phyloP scores from a whole-genome alignment of 1,140 invertebrate species.

The Papilio polytes region DNA sequence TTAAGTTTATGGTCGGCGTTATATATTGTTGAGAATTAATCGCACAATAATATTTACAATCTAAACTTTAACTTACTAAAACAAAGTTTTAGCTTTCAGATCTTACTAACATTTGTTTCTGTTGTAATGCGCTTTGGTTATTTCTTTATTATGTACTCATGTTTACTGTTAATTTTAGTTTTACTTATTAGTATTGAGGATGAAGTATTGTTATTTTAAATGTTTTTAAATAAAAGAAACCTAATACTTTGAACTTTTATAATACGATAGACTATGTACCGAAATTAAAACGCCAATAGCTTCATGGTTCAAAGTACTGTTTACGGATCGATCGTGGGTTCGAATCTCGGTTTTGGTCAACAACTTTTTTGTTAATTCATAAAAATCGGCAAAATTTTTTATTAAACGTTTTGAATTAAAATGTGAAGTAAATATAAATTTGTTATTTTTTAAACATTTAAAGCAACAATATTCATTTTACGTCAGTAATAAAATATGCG shows the following conservation, averaged over 20 bases:
- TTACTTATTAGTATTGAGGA: conserved; percentile 30
- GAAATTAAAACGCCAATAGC: no score
- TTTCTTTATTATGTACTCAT: conserved; percentile 14
- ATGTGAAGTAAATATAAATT: no score
- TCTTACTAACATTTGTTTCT: conserved; percentile 32
- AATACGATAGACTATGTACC: neutral
- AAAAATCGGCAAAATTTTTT: no score
- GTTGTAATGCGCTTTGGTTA: neutral
- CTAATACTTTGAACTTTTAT: neutral
- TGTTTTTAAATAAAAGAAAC: neutral
- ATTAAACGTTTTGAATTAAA: no score
- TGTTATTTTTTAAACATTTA: neutral
- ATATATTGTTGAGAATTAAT: conserved; percentile 44
- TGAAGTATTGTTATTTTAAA: conserved; percentile 28
- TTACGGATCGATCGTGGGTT: no score
- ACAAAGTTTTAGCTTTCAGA: conserved; percentile 23
- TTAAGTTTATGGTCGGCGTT: conserved; percentile 31
- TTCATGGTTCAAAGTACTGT: no score
- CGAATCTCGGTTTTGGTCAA: no score
- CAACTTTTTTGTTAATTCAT: neutral
- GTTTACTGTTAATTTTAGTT: conserved; percentile 33
- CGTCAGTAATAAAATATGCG: conserved; percentile 53
- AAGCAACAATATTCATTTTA: conserved; percentile 48
- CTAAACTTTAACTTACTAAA: conserved; percentile 17
- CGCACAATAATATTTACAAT: conserved; percentile 17